A percentile compares a stretch with the other conserved stretches of the same genome.
Conservation (phyloP, 2,888 invertebrate genomes). For the Sympetrum striolatum region DNA sequence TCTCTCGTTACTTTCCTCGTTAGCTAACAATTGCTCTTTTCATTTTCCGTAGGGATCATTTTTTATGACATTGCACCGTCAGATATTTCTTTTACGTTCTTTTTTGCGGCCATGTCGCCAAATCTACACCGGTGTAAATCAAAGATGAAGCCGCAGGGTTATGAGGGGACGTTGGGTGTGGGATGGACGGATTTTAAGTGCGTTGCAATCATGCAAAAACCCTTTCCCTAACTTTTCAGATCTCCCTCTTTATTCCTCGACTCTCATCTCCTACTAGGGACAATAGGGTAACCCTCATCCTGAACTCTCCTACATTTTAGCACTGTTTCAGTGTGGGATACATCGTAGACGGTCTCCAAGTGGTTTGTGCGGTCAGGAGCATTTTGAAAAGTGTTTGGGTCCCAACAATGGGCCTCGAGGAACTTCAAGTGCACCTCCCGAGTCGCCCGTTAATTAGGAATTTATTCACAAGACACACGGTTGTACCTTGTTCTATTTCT, state of each 20-base stretch:
- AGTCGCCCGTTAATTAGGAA: constrained; percentile 4
- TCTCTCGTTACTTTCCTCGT: constrained; percentile 36
- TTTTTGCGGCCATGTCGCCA: not conserved
- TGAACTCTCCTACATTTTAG: not conserved
- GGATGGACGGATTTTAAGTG: not conserved
- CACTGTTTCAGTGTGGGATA: not conserved
- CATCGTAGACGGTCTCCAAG: not conserved
- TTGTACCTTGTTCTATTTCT: not conserved
- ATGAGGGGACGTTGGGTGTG: not conserved
- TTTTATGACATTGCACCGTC: not conserved
- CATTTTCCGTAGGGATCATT: not conserved
- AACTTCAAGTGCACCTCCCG: not conserved
- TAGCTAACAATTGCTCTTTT: constrained; percentile 11
- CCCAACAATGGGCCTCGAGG: not conserved
- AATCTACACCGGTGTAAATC: not conserved
- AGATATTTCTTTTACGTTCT: not conserved
- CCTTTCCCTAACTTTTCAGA: not conserved
- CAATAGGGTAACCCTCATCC: not conserved
- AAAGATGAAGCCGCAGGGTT: not conserved
- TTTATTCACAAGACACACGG: not conserved
- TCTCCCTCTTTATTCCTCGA: not conserved
- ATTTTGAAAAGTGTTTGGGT: not conserved
- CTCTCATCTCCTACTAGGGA: not conserved
- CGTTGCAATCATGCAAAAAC: not conserved
- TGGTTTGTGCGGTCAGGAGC: not conserved